Percentiles rank a stretch among this genome's conserved stretches.
Evolutionary conservation across 2,113 vertebrate species (phyloP).

Genomic region (Romanogobio albipinnatus): DNA sequence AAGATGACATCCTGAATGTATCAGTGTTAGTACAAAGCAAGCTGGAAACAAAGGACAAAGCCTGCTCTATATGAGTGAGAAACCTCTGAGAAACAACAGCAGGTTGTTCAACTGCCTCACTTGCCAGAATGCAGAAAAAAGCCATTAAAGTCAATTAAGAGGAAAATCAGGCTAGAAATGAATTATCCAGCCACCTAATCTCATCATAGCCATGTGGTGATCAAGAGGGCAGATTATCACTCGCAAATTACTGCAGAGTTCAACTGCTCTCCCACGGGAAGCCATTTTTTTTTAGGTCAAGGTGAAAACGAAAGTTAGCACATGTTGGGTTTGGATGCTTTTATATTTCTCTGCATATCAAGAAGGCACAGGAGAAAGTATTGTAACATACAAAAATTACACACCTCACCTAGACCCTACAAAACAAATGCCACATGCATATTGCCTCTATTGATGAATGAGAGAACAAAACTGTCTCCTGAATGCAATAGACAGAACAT

Average conservation of each 20-base stretch:
- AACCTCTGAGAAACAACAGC: constrained; percentile 44
- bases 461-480: constrained; percentile 9
- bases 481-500: background rate
- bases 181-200: constrained; percentile 59
- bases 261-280: constrained; percentile 38
- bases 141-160: constrained; percentile 60
- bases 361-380: background rate
- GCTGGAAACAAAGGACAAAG: constrained; percentile 44
- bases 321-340: background rate
- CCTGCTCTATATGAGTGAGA: constrained; percentile 35
- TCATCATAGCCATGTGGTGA: constrained; percentile 59
- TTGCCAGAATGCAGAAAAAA: constrained; percentile 47
- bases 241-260: constrained; percentile 49
- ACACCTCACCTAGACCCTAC: background rate
- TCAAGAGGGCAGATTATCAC: constrained; percentile 56
- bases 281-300: constrained; percentile 37
- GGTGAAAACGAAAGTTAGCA: constrained; percentile 32
- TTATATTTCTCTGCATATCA: background rate
- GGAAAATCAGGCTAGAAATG: constrained; percentile 58
- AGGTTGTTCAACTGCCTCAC: constrained; percentile 40
- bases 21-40: background rate
- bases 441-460: background rate
- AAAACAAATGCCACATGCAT: background rate
- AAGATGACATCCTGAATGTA: constrained; percentile 34
- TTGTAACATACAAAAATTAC: background rate